Base-by-base conservation (phyloP, 2,113 vertebrate genomes). In the Anoplopoma fimbria region DNA sequence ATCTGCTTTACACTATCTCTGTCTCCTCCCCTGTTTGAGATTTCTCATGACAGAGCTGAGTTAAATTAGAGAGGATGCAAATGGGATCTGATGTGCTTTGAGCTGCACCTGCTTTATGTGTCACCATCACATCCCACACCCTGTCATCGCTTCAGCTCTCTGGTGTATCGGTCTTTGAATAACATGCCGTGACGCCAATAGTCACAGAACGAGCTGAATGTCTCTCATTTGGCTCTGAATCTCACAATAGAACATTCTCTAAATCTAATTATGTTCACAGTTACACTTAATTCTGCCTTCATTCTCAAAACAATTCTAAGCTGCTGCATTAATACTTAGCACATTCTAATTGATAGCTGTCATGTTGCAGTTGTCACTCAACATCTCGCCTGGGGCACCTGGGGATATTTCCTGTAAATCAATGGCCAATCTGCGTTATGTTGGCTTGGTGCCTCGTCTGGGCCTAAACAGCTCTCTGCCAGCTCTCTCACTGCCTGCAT, bases 341-440 rank as follows among this genome's bases (percentile, higher is more conserved):
- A 27, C 15, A 0, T 42, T 25, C 47, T 81, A 83, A 91, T 86
- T 86, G 78, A 86, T 75, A n/a, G 84, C 70, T 81, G 70, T 85
- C 86, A 77, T 75, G 68, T 78, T 47, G 68, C 74, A 74, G 86
- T 79, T 83, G 77, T 45, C 79, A 87, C 51, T 89, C 69, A 81
- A 45, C 72, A 34, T 81, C 40, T 45, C 1, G 15, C 63, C 58
- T 31, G 23, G 34, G 60, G 71, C 65, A 81, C 65, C 63, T 60
- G 63, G 77, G 45, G 62, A 83, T 81, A 81, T 90, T 92, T 69
- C 89, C 83, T 79, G 51, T 70, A 89, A 91, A 93, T 93, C 92
- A 89, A 79, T 87, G 87, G 76, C 60, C 81, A 82, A 77, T 86
- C 81, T 85, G 79, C 69, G 63, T 57, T 29, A 67, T 77, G 51